Conservation (phyloP, 2,113 vertebrate genomes). For the Theristicus caerulescens region DNA sequence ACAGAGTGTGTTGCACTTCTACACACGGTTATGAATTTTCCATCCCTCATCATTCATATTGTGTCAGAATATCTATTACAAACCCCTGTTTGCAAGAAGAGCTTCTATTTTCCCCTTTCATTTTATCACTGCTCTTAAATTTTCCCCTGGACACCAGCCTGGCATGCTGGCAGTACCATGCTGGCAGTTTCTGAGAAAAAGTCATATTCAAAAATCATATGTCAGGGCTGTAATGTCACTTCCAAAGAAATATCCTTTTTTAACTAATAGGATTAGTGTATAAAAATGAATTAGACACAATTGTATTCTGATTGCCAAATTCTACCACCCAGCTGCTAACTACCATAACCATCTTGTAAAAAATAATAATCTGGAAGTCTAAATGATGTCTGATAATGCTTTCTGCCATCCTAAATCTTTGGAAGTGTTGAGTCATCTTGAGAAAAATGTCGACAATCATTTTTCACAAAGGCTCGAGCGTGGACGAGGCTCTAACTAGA, state of each 20-base stretch:
- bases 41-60: slow-evolving; percentile 20
- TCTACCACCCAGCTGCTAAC: neutral
- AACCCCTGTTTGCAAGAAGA: slow-evolving; percentile 22
- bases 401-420: neutral
- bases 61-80: slow-evolving; percentile 51
- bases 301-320: neutral
- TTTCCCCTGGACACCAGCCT: slow-evolving; percentile 25
- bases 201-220: neutral
- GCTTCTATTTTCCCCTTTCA: slow-evolving; percentile 31
- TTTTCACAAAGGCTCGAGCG: neutral
- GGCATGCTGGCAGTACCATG: neutral
- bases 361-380: neutral
- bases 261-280: neutral
- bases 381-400: neutral
- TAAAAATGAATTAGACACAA: slow-evolving; percentile 12
- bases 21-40: slow-evolving; percentile 49
- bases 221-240: neutral
- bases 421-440: neutral
- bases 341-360: neutral
- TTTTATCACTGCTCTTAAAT: slow-evolving; percentile 52
- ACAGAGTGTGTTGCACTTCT: slow-evolving; percentile 3
- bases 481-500: neutral
- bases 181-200: slow-evolving; percentile 23
- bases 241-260: slow-evolving; percentile 25
- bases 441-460: neutral